phyloP scores from a whole-genome alignment of 92 coral and sea anemone genomes.

The Umimayanthus kanabou region DNA sequence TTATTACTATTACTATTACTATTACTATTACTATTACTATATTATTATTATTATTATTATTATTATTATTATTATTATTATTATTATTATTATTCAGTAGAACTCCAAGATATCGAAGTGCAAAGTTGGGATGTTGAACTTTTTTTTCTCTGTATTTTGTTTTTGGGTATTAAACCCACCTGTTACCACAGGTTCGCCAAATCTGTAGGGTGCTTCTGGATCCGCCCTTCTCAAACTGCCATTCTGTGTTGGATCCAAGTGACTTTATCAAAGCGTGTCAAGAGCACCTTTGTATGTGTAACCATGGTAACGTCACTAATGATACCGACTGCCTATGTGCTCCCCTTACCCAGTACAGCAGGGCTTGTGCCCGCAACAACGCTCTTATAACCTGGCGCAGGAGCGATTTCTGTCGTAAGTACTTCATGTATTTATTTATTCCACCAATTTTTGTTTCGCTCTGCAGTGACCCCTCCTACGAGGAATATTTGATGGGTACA shows the following conservation, averaged over 20 bases:
- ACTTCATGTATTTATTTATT: background rate
- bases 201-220: constrained; percentile 53
- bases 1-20: too few species aligned
- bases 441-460: background rate
- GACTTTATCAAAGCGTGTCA: constrained; percentile 77
- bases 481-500: too few species aligned
- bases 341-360: constrained; percentile 82
- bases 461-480: background rate
- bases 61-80: too few species aligned
- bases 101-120: too few species aligned
- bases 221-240: constrained; percentile 70
- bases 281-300: constrained; percentile 78
- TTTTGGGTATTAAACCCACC: background rate
- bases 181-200: constrained; percentile 39
- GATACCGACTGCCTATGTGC: constrained; percentile 61
- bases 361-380: constrained; percentile 85
- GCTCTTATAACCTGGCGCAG: constrained; percentile 74
- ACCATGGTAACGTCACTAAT: constrained; percentile 27
- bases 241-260: constrained; percentile 70
- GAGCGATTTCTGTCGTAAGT: constrained; percentile 78
- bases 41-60: too few species aligned
- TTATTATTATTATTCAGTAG: too few species aligned
- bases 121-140: too few species aligned
- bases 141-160: too few species aligned
- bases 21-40: too few species aligned